phyloP scores from a whole-genome alignment of 2,888 invertebrate genomes.

The Alsophila aescularia region DNA sequence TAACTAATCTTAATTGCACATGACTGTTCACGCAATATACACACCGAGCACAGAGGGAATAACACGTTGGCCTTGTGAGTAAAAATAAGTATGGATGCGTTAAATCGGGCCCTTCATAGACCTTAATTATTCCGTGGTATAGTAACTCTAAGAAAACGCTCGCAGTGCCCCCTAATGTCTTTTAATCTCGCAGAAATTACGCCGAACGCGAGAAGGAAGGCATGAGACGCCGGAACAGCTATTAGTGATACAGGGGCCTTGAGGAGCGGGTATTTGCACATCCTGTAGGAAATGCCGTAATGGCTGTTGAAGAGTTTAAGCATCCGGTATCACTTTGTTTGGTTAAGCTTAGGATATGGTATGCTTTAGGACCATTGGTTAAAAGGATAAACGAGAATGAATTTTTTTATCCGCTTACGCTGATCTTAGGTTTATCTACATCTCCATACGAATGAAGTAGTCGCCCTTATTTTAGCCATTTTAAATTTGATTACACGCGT shows the following conservation, averaged over 20 bases:
- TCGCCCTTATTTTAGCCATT: no score
- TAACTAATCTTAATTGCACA: no score
- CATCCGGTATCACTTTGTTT: slow-evolving; percentile 7
- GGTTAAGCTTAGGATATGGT: background rate
- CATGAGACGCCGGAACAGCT: slow-evolving; percentile 19
- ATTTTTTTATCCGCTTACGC: no score
- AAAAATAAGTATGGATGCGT: slow-evolving; percentile 17
- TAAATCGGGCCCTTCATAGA: slow-evolving; percentile 15
- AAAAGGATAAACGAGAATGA: no score
- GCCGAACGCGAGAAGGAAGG: slow-evolving; percentile 20
- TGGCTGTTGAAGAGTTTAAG: slow-evolving; percentile 16
- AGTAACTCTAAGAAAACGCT: slow-evolving; percentile 19
- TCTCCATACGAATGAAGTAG: no score
- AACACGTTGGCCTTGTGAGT: no score
- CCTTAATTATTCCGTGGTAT: slow-evolving; percentile 21
- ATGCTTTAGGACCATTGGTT: no score
- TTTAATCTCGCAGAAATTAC: slow-evolving; percentile 38
- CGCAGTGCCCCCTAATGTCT: slow-evolving; percentile 36
- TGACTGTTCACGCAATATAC: no score
- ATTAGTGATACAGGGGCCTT: slow-evolving; percentile 18
- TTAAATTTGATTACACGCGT: no score
- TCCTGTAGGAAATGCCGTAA: slow-evolving; percentile 22
- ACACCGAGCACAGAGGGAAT: no score
- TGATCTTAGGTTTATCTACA: no score
- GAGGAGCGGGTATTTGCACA: slow-evolving; percentile 16